A percentile compares a stretch with the other conserved stretches of the same genome.
These are phyloP conservation scores for Metaphire vulgaris DNA, from an alignment of 1,140 invertebrate species.

Conservation along the genomic window DNA sequence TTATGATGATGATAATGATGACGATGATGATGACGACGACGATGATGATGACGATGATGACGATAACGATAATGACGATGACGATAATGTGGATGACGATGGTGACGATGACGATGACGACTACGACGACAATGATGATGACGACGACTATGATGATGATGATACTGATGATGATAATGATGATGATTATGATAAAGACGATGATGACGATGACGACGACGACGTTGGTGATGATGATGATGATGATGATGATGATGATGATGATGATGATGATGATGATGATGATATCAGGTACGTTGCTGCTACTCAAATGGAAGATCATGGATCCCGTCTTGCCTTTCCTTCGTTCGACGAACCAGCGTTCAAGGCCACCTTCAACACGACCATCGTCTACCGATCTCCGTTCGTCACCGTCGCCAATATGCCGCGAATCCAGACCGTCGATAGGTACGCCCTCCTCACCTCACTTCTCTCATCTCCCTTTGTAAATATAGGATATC, in stretches of 20 bases:
- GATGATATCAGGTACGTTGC: slow-evolving; percentile 52
- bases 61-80: background rate
- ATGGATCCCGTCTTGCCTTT: slow-evolving; percentile 77
- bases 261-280: background rate
- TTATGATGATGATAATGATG: background rate
- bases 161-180: background rate
- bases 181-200: background rate
- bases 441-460: background rate
- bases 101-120: background rate
- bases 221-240: background rate
- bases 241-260: no score
- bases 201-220: background rate
- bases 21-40: background rate
- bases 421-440: background rate
- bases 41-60: background rate
- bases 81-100: background rate
- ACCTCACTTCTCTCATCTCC: no score
- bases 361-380: slow-evolving; percentile 76
- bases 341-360: slow-evolving; percentile 92
- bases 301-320: slow-evolving; percentile 79
- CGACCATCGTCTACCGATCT: background rate
- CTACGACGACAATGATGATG: background rate
- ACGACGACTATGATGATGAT: background rate
- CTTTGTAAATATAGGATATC: no score
- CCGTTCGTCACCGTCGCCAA: background rate